phyloP scores from a whole-genome alignment of 2,888 invertebrate genomes.

The Nezara viridula region DNA sequence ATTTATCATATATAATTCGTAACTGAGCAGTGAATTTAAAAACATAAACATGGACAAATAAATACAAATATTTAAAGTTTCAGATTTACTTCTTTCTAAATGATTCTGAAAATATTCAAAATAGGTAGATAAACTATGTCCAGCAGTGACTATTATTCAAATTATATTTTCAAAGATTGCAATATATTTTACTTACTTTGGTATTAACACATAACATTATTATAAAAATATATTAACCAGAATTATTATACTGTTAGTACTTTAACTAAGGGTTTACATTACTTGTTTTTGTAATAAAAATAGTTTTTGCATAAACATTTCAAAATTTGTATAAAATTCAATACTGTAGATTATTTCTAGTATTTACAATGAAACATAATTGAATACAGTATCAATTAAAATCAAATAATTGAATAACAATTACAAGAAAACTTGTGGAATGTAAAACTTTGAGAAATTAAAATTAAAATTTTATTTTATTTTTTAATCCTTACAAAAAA shows the following conservation, averaged over 20 bases:
- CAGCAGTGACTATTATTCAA: slow-evolving; percentile 18
- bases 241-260: slow-evolving; percentile 46
- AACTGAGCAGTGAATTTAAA: slow-evolving; percentile 35
- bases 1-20: not conserved
- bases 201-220: slow-evolving; percentile 49
- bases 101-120: not conserved
- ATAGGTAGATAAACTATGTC: slow-evolving; percentile 22
- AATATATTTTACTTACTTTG: slow-evolving; percentile 44
- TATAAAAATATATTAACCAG: slow-evolving; percentile 54
- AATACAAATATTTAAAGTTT: not conserved
- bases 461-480: not conserved
- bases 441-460: not conserved
- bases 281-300: slow-evolving; percentile 55
- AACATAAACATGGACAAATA: not conserved
- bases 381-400: not conserved
- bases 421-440: slow-evolving; percentile 3
- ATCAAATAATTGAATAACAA: slow-evolving; percentile 3
- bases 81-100: not conserved
- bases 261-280: slow-evolving; percentile 51
- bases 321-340: slow-evolving; percentile 51
- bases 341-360: slow-evolving; percentile 20
- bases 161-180: not conserved
- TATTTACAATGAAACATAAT: slow-evolving; percentile 51
- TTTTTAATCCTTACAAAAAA: not conserved
- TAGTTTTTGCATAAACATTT: slow-evolving; percentile 49